phyloP scores from a whole-genome alignment of 2,113 vertebrate species.

The Cyphotilapia sp. region DNA sequence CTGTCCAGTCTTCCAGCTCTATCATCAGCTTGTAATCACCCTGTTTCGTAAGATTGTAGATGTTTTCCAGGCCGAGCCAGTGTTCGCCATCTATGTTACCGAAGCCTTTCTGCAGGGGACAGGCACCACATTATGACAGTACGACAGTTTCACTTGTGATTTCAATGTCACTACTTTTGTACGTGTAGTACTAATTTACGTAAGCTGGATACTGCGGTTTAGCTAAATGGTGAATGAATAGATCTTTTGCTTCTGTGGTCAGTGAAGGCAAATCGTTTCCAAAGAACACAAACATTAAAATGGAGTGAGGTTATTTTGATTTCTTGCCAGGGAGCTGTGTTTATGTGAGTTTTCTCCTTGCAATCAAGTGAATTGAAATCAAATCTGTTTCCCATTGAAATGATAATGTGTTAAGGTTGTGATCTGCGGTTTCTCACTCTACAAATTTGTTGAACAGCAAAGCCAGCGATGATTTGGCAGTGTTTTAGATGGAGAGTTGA shows the following conservation, averaged over 20 bases:
- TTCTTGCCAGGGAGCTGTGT: background rate
- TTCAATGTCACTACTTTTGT: background rate
- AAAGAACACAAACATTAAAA: conserved; percentile 13
- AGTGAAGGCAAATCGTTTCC: background rate
- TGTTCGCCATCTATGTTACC: conserved; percentile 94
- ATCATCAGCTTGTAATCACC: conserved; percentile 92
- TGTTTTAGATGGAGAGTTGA: background rate
- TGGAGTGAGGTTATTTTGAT: background rate
- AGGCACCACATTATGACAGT: background rate
- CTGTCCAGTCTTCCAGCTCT: conserved; percentile 96
- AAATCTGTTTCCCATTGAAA: background rate
- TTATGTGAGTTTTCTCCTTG: background rate
- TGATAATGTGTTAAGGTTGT: conserved; percentile 1
- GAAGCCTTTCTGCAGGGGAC: conserved; percentile 86
- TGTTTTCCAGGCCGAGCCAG: conserved; percentile 94
- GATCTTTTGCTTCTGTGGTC: background rate
- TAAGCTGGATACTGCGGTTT: background rate
- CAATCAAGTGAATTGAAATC: background rate
- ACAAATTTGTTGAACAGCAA: background rate
- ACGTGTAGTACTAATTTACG: background rate
- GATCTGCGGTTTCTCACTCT: background rate
- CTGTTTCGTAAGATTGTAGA: conserved; percentile 89
- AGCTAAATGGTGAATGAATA: background rate
- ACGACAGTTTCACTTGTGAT: background rate
- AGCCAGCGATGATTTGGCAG: background rate